phyloP scores from a whole-genome alignment of 1,140 invertebrate genomes.

The Helicoverpa zea region DNA sequence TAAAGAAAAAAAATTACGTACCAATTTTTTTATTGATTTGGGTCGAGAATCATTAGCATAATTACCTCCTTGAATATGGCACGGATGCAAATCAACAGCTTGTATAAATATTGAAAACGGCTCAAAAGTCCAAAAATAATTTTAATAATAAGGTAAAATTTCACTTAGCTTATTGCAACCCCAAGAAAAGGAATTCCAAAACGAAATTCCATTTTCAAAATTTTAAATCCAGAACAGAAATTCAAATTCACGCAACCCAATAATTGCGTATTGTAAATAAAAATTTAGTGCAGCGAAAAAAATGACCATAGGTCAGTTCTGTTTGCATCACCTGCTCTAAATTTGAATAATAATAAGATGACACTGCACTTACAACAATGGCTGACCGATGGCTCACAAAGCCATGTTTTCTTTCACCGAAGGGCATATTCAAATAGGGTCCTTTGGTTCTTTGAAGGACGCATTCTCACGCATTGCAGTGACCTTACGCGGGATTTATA shows the following conservation, averaged over 20 bases:
- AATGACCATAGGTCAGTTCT: constrained; percentile 74
- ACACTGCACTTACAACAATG: constrained; percentile 73
- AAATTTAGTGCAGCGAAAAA: constrained; percentile 37
- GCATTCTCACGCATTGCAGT: constrained; percentile 84
- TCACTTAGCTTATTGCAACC: not conserved
- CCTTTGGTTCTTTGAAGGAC: constrained; percentile 60
- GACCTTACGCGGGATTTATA: constrained; percentile 84
- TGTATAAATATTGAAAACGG: too few species aligned
- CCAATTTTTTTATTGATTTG: too few species aligned
- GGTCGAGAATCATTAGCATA: too few species aligned
- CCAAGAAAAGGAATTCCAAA: not conserved
- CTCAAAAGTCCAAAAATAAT: not conserved
- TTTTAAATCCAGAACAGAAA: not conserved
- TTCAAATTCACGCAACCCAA: constrained; percentile 41
- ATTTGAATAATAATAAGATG: constrained; percentile 80
- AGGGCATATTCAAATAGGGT: constrained; percentile 85
- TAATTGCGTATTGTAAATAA: constrained; percentile 42
- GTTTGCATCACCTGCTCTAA: constrained; percentile 73
- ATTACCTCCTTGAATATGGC: too few species aligned
- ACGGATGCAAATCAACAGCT: too few species aligned
- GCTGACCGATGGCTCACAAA: constrained; percentile 70
- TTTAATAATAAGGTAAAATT: too few species aligned
- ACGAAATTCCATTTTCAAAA: constrained; percentile 6
- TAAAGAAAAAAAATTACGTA: too few species aligned
- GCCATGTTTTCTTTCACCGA: constrained; percentile 77